Percentiles rank a stretch among this genome's conserved stretches.
phyloP scores from a whole-genome alignment of 1,140 invertebrate genomes.

The Ceratina australensis region DNA sequence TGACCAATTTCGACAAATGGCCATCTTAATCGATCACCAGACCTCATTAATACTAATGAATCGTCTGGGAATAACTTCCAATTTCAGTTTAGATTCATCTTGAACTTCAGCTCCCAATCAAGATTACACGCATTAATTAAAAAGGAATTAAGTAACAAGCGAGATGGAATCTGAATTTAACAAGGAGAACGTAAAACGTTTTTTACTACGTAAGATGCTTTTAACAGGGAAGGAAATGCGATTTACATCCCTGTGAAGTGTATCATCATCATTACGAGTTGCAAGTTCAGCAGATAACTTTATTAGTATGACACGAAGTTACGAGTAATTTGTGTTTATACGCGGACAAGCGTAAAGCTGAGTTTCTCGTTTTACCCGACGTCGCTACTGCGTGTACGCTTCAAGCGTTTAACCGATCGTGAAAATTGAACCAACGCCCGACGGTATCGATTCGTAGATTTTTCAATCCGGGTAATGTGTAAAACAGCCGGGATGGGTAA shows the following conservation, averaged over 20 bases:
- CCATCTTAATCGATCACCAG: background rate
- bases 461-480: too few species aligned
- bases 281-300: slow-evolving; percentile 7
- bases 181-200: background rate
- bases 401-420: background rate
- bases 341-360: background rate
- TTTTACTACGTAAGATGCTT: background rate
- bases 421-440: too few species aligned
- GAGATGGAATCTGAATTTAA: too few species aligned
- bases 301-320: background rate
- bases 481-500: too few species aligned
- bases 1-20: background rate
- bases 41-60: background rate
- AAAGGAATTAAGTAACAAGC: too few species aligned
- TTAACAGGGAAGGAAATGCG: background rate
- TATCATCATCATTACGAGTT: slow-evolving; percentile 6
- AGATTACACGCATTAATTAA: too few species aligned
- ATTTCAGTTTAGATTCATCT: too few species aligned
- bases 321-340: background rate
- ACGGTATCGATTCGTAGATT: too few species aligned
- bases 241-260: slow-evolving; percentile 17
- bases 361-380: background rate
- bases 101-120: too few species aligned
- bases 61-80: too few species aligned
- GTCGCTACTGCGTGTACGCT: background rate